phyloP scores from a whole-genome alignment of 1,140 invertebrate genomes.

The Bilobella aurantiaca region DNA sequence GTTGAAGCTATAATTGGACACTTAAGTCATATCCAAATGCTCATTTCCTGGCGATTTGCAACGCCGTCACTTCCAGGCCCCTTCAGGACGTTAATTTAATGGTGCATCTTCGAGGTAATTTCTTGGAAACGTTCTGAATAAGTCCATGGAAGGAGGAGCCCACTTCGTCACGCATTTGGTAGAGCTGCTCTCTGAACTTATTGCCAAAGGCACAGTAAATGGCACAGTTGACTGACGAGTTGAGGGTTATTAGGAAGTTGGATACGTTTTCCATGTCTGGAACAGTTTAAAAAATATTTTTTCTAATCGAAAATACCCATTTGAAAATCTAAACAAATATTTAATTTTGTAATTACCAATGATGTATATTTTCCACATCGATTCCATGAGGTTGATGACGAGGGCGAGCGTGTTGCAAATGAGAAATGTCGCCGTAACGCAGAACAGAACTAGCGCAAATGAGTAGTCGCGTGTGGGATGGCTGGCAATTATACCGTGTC shows the following conservation, averaged over 20 bases:
- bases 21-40: not conserved
- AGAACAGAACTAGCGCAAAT: not conserved
- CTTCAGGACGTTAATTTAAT: no score
- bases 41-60: not conserved
- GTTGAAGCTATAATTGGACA: not conserved
- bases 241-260: not conserved
- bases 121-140: not conserved
- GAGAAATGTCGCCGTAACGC: not conserved
- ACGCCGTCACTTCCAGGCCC: not conserved
- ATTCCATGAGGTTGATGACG: not conserved
- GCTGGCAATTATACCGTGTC: not conserved
- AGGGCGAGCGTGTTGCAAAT: not conserved
- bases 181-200: not conserved
- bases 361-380: not conserved
- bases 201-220: constrained; percentile 11
- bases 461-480: not conserved
- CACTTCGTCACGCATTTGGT: not conserved
- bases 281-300: no score
- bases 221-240: constrained; percentile 5
- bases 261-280: not conserved
- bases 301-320: no score
- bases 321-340: no score
- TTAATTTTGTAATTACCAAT: no score
- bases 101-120: not conserved
- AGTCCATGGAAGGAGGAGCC: not conserved